A percentile compares a stretch with the other conserved stretches of the same genome.
phyloP scores from a whole-genome alignment of 2,888 invertebrate genomes.

The Erebia aethiops region DNA sequence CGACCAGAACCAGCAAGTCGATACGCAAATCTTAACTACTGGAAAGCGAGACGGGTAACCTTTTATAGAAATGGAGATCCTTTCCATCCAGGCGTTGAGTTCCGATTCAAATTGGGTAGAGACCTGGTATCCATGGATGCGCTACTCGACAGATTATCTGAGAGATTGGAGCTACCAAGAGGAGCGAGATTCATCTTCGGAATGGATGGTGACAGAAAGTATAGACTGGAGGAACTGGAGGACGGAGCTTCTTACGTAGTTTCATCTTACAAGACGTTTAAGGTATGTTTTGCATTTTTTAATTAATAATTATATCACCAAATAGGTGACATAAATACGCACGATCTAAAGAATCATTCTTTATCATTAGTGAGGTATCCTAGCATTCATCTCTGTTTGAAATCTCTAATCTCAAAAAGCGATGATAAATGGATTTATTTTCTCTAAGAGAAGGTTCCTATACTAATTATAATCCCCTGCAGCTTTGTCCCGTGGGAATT shows the following conservation, averaged over 20 bases:
- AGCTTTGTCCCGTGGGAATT: no score
- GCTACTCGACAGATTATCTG: slow-evolving; percentile 92
- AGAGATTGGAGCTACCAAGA: slow-evolving; percentile 92
- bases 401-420: no score
- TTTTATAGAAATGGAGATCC: slow-evolving; percentile 98
- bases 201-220: slow-evolving; percentile 94
- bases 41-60: slow-evolving; percentile 93
- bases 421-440: no score
- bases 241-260: slow-evolving; percentile 97
- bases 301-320: not conserved
- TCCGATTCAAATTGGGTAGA: slow-evolving; percentile 92
- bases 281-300: slow-evolving; percentile 80
- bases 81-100: slow-evolving; percentile 94
- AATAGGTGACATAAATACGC: no score
- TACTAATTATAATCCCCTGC: no score
- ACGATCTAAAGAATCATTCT: no score
- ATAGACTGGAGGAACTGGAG: slow-evolving; percentile 92
- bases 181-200: slow-evolving; percentile 96
- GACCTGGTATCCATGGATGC: slow-evolving; percentile 94
- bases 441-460: no score
- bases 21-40: slow-evolving; percentile 92
- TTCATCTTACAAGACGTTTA: slow-evolving; percentile 95
- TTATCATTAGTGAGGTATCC: no score
- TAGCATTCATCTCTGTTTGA: no score
- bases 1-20: slow-evolving; percentile 82